phyloP scores from a whole-genome alignment of 2,888 invertebrate genomes.

The Epinotia nisella region DNA sequence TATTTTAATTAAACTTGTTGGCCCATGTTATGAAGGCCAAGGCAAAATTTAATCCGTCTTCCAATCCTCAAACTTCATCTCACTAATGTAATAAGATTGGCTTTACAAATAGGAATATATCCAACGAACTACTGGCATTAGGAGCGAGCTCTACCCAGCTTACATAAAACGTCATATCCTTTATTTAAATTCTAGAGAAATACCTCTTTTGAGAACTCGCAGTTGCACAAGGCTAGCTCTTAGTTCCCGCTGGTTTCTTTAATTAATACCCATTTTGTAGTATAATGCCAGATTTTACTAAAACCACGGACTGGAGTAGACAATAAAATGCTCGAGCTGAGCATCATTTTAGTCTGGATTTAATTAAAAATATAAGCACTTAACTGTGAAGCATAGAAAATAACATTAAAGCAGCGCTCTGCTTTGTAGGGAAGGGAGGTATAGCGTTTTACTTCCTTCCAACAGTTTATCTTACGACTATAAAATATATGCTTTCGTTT shows the following conservation, averaged over 20 bases:
- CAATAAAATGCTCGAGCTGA: constrained; percentile 16
- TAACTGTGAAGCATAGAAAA: constrained; percentile 4
- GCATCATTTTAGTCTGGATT: constrained; percentile 13
- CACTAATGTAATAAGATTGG: neutral
- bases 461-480: neutral
- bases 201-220: neutral
- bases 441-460: neutral
- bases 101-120: neutral
- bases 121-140: neutral
- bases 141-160: neutral
- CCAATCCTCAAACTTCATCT: neutral
- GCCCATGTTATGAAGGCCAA: neutral
- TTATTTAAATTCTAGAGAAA: neutral
- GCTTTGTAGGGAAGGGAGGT: neutral
- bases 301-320: constrained; percentile 6
- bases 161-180: neutral
- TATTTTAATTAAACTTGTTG: too few relatives aligned
- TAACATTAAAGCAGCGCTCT: neutral
- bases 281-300: constrained; percentile 29
- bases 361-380: constrained; percentile 11
- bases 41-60: neutral
- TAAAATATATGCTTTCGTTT: neutral
- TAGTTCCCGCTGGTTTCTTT: constrained; percentile 16
- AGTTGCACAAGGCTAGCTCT: constrained; percentile 6
- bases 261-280: constrained; percentile 27